These are phyloP conservation scores for Brienomyrus longianalis DNA, from an alignment of 2,113 vertebrate genomes.

Conservation along the genomic window DNA sequence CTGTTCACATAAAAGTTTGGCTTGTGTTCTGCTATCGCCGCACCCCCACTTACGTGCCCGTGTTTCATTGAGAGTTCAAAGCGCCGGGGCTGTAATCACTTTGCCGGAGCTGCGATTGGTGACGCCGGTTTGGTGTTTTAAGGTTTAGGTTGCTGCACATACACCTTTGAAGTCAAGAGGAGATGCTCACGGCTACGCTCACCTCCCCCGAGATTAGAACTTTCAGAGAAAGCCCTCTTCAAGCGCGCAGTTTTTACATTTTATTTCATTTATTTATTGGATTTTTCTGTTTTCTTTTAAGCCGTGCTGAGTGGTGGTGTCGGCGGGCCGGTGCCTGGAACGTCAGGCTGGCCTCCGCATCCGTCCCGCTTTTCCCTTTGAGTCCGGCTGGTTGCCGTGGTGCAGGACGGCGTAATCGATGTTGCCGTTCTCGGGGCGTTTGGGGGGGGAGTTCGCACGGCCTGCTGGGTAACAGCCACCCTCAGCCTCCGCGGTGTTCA, in stretches of 20 bases:
- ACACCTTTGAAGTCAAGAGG: constrained; percentile 20
- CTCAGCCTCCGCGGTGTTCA: background rate
- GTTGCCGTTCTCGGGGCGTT: background rate
- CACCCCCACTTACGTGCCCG: background rate
- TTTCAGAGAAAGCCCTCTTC: background rate
- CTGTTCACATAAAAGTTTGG: constrained; percentile 3
- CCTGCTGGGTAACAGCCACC: background rate
- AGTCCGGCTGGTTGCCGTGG: background rate
- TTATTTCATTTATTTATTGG: constrained; percentile 19
- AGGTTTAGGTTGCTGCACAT: background rate
- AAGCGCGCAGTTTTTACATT: background rate
- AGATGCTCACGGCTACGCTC: constrained; percentile 2
- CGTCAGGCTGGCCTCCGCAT: background rate
- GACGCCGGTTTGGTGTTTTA: background rate
- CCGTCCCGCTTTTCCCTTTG: background rate
- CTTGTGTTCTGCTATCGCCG: background rate
- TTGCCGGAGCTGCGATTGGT: background rate
- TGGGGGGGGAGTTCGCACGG: background rate
- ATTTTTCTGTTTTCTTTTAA: constrained; percentile 16
- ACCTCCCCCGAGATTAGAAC: constrained; percentile 11
- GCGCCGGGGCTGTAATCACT: background rate
- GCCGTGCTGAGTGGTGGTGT: background rate
- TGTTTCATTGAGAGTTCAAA: constrained; percentile 2
- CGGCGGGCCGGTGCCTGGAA: background rate
- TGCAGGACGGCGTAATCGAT: background rate